A percentile compares a stretch with the other conserved stretches of the same genome.
These are phyloP conservation scores for Panorpa germanica DNA, from an alignment of 2,888 invertebrate species.

Conservation along the genomic window DNA sequence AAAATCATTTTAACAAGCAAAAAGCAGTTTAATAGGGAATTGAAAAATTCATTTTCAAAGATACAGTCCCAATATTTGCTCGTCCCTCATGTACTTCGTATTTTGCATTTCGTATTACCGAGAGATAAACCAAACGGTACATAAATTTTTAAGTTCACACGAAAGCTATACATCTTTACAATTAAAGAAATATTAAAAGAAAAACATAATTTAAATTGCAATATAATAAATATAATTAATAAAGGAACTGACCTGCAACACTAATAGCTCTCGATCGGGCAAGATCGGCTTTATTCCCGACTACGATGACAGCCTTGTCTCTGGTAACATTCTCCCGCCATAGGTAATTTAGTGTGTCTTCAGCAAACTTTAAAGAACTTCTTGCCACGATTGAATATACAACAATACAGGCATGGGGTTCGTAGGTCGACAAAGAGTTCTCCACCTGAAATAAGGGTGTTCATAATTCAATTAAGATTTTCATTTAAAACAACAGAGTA, in stretches of 20 bases:
- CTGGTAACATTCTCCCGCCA: constrained; percentile 66
- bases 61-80: too few relatives aligned
- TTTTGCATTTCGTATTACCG: too few relatives aligned
- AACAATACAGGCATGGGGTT: constrained; percentile 82
- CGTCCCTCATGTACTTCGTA: too few relatives aligned
- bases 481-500: constrained; percentile 11
- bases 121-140: too few relatives aligned
- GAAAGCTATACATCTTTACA: too few relatives aligned
- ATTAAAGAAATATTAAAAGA: constrained; percentile 7
- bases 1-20: too few relatives aligned
- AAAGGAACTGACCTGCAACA: constrained; percentile 49
- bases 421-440: constrained; percentile 74
- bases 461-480: neutral
- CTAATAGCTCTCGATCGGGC: constrained; percentile 71
- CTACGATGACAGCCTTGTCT: constrained; percentile 73
- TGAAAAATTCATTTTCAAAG: too few relatives aligned
- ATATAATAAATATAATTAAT: neutral
- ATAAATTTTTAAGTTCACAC: too few relatives aligned
- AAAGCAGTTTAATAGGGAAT: too few relatives aligned
- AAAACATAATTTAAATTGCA: too few relatives aligned
- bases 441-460: constrained; percentile 40
- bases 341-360: constrained; percentile 71
- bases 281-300: constrained; percentile 86
- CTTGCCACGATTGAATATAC: constrained; percentile 81
- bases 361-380: constrained; percentile 62